These are phyloP conservation scores for Carassius gibelio DNA, from an alignment of 2,113 vertebrate genomes.

Conservation along the genomic window DNA sequence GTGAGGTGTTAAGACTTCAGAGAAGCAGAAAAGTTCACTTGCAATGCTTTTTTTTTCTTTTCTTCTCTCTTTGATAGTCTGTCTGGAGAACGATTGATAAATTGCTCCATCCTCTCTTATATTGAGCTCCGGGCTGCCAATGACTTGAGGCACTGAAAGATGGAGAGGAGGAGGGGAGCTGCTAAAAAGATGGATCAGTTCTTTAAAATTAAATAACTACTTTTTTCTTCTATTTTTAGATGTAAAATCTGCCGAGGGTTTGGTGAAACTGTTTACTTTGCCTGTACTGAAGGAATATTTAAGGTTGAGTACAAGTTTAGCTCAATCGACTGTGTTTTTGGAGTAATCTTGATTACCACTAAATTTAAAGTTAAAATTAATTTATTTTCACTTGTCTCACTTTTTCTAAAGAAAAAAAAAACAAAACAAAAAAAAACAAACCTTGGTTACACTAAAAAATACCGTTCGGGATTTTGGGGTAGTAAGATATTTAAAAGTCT, in stretches of 20 bases:
- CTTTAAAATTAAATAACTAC: slow-evolving; percentile 16
- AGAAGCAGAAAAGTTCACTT: slow-evolving; percentile 7
- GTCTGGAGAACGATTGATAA: slow-evolving; percentile 32
- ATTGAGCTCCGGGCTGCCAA: not conserved
- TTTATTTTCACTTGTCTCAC: no score
- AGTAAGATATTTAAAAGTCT: no score
- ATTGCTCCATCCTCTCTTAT: slow-evolving; percentile 5
- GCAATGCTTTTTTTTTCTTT: not conserved
- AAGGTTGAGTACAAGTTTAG: not conserved
- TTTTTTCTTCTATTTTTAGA: slow-evolving; percentile 17
- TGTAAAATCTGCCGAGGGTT: not conserved
- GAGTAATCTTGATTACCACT: no score
- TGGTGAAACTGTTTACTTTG: not conserved
- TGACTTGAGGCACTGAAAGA: slow-evolving; percentile 14
- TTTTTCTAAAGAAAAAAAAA: no score
- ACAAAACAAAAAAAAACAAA: no score
- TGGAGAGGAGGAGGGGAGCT: not conserved
- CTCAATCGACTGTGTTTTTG: not conserved
- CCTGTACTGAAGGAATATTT: not conserved
- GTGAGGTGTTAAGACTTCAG: not conserved
- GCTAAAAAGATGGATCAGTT: slow-evolving; percentile 19
- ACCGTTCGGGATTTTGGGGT: no score
- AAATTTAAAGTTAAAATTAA: no score
- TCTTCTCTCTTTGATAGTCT: slow-evolving; percentile 40
- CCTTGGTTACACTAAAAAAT: no score